Evolutionary conservation across 2,113 vertebrate genomes (phyloP).

Genomic region (human): GRCh38 chr14:61434501-61435000

Average conservation of each 20-base stretch:
- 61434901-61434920: not conserved
- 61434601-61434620: not conserved
- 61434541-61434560: not conserved
- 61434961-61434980: not conserved
- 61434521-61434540: not conserved
- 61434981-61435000: not conserved
- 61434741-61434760: too few species aligned
- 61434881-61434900: not conserved
- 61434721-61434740: not conserved
- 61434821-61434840: too few species aligned
- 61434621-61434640: not conserved
- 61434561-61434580: slow-evolving; percentile 11
- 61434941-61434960: not conserved
- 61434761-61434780: too few species aligned
- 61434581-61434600: not conserved
- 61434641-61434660: not conserved
- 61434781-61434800: too few species aligned
- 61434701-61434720: not conserved
- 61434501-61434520: not conserved
- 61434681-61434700: not conserved
- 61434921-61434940: not conserved
- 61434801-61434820: too few species aligned
- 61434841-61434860: too few species aligned
- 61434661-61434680: not conserved
- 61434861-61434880: not conserved